Evolutionary conservation across 2,888 invertebrate species (phyloP).

Genomic region (Enchytraeus crypticus): DNA sequence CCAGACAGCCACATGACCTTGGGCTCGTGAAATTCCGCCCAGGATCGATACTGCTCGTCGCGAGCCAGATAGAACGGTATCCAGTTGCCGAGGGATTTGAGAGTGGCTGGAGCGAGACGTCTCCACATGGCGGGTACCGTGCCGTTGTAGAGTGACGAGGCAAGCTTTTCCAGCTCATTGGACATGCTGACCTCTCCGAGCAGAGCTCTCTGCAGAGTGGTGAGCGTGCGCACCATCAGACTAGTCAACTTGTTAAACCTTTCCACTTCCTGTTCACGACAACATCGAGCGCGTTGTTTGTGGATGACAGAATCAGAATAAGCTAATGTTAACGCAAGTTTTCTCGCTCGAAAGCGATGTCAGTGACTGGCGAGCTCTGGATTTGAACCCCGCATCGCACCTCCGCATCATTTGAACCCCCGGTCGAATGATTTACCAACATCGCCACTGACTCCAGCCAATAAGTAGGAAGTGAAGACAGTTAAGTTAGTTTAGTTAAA

Average conservation of each 20-base stretch:
- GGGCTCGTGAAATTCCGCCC: slow-evolving; percentile 58
- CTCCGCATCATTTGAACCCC: slow-evolving; percentile 69
- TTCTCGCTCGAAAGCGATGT: no score
- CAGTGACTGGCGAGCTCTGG: no score
- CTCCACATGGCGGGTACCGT: slow-evolving; percentile 73
- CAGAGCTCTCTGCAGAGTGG: slow-evolving; percentile 63
- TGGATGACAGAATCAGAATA: slow-evolving; percentile 70
- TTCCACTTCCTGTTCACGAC: slow-evolving; percentile 79
- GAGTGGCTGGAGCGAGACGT: slow-evolving; percentile 70
- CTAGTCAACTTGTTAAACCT: slow-evolving; percentile 71
- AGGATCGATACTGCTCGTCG: slow-evolving; percentile 64
- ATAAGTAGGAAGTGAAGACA: no score
- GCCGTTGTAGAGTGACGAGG: slow-evolving; percentile 74
- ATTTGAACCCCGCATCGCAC: slow-evolving; percentile 73
- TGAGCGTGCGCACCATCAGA: slow-evolving; percentile 64
- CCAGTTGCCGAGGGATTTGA: slow-evolving; percentile 78
- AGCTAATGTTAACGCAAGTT: no score
- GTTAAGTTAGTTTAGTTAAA: no score
- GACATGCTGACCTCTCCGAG: slow-evolving; percentile 90
- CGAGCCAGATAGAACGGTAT: slow-evolving; percentile 72
- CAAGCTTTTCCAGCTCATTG: slow-evolving; percentile 69
- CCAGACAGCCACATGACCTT: slow-evolving; percentile 52
- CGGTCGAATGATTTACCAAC: no score
- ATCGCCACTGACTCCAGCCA: no score
- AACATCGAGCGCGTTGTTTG: slow-evolving; percentile 73